Evolutionary conservation across 2,888 invertebrate genomes (phyloP).

Genomic region (Nomada ferruginata): DNA sequence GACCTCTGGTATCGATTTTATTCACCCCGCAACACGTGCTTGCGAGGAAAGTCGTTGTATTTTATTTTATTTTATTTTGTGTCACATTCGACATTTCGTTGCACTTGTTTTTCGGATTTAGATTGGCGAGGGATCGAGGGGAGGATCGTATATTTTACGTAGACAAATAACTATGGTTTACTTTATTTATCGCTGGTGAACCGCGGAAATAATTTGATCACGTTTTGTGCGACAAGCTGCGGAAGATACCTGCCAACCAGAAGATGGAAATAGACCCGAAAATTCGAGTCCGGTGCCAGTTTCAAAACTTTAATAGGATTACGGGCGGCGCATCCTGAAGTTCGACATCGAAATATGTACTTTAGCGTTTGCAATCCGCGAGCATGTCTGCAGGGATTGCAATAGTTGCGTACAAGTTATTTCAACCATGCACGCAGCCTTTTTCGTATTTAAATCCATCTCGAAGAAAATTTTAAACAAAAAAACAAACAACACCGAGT

Average conservation of each 20-base stretch:
- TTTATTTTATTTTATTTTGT: too few relatives aligned
- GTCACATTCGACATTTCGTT: not conserved
- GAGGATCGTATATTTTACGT: not conserved
- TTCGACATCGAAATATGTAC: constrained; percentile 58
- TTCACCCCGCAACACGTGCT: not conserved
- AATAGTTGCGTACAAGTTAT: constrained; percentile 35
- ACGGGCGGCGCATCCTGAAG: constrained; percentile 52
- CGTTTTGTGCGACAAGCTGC: constrained; percentile 30
- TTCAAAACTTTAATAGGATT: constrained; percentile 74
- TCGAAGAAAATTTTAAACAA: not conserved
- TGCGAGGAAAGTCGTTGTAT: not conserved
- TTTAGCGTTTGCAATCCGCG: constrained; percentile 47
- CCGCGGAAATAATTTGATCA: constrained; percentile 38
- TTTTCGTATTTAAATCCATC: not conserved
- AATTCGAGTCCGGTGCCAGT: constrained; percentile 64
- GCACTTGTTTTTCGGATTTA: not conserved
- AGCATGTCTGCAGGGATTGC: constrained; percentile 25
- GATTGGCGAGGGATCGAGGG: too few relatives aligned
- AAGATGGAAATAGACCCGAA: constrained; percentile 53
- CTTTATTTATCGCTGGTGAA: constrained; percentile 17
- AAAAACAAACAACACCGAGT: too few relatives aligned
- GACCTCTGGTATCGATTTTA: not conserved
- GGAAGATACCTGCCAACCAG: constrained; percentile 35
- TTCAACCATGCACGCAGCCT: not conserved
- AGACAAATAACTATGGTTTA: not conserved